Evolutionary conservation across 2,113 vertebrate species (phyloP), one percentile per base, ranked within the genome.

Genomic region (Seriola rivoliana): DNA sequence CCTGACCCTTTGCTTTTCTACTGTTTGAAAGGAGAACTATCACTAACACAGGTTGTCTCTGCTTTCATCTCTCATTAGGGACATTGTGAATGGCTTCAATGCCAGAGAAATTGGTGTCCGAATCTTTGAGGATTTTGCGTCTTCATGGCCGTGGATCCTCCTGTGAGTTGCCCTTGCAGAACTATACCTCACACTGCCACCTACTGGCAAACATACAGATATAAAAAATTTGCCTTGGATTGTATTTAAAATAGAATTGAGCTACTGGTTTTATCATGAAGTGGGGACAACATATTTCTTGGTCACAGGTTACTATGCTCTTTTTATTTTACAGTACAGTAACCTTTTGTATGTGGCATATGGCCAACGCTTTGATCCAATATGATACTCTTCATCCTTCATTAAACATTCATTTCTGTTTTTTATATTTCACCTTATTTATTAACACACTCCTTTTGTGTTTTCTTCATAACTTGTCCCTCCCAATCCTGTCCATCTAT

Each of bases 91-190:
- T 0, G 62, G 93, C 40, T 95, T 98, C 64, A 95, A 94, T 52
- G 93, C 94, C 65, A 93, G 88, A 48, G 95, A 97, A 1, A 60
- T 98, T 0, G 94, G 94, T 0, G 76, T 96, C 32, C 94, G 94
- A 68, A 96, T 98, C 92, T 98, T 98, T 91, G 96, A 96, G 87
- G 97, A 98, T 77, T 96, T 98, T 80, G 96, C 97, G 0, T 94
- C 92, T 0, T 94, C 97, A 38, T 98, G 97, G 97, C 93, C 96
- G 2, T 98, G 97, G 97, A 97, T 98, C 81, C 93, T 98, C n/a
- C 3, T 95, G 97, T 98, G 90, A 97, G 97, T 96, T 65, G 6
- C 36, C 21, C 19, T 3, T 38, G 19, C 55, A 40, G 17, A 44
- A 59, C 59, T 9, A 29, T 17, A 4, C n/a, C 23, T 1, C 46